Conservation (phyloP, 2,888 invertebrate genomes). For the Proisotoma minuta region DNA sequence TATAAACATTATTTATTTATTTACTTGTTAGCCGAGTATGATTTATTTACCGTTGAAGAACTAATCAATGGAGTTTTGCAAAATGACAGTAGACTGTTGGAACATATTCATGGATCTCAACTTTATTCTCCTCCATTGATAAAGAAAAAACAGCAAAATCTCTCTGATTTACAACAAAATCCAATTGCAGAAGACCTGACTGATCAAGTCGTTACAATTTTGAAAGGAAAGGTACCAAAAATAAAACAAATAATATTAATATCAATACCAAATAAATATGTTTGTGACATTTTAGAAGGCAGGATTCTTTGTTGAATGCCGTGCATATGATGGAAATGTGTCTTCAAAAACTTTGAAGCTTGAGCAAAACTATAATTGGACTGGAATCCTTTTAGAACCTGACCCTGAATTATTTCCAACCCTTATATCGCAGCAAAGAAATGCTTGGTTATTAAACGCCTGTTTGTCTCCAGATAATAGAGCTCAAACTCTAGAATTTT, state of each 20-base stretch:
- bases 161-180: no score
- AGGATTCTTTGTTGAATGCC: no score
- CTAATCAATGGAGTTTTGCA: constrained; percentile 27
- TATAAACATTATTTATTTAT: no score
- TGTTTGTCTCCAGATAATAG: constrained; percentile 53
- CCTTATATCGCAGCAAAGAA: constrained; percentile 53
- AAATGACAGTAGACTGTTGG: constrained; percentile 21
- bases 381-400: constrained; percentile 55
- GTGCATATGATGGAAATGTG: constrained; percentile 49
- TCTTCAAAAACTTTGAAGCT: constrained; percentile 56
- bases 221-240: no score
- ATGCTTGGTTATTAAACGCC: constrained; percentile 53
- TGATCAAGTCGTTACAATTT: no score
- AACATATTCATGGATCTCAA: constrained; percentile 20
- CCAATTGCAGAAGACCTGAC: no score
- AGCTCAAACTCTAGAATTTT: constrained; percentile 46
- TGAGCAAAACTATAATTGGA: constrained; percentile 54
- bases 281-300: no score
- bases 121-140: constrained; percentile 21
- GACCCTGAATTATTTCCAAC: constrained; percentile 54
- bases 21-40: no score
- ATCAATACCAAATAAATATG: no score
- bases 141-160: no score
- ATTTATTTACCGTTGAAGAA: constrained; percentile 17
- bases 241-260: no score